Evolutionary conservation across 2,888 invertebrate genomes (phyloP), one percentile per base, ranked within the genome.

Genomic region (Ceratothoa steindachneri): DNA sequence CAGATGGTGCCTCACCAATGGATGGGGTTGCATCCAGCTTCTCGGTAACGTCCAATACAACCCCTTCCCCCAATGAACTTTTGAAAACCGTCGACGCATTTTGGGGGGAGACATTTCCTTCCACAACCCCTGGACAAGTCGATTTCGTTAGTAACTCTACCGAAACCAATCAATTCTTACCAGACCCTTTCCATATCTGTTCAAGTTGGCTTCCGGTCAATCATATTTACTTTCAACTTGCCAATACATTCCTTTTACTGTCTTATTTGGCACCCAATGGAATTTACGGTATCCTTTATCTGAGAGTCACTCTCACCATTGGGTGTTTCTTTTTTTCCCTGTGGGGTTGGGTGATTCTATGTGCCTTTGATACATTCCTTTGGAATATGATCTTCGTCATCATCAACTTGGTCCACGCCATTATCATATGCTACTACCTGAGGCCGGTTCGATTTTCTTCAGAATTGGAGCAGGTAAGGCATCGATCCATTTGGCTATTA

Each of bases 221-320:
- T 85, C 93, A 93, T 84, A 86, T 92, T 79, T 90, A 93, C 85
- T 93, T 92, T 87, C 94, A 94, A 87, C 86, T 93, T 83, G 92
- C 92, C 81, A 92, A 93, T 85, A 87, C 90, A 80, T 93, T 92
- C 85, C 90, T 93, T 83, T 88, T 93, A 82, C 84, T 93, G 75
- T 92, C 93, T 70, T 92, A 93, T 83, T 86, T 93, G 81, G 91
- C 92, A 55, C 92, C 93, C 0, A 90, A 90, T 83, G 90, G 90
- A 4, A 89, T 90, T 30, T 89, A 89, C 80, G 93, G 93, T 4
- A 87, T 91, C 82, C 86, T 93, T 30, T 92, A 92, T 88, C 85
- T 93, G 82, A 88, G 93, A 69, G 89, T 90, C 82, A 89, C 90
- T 51, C 86, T 93, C 81, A 87, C 91, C 77, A 87, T 93, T 67